Base-by-base conservation (phyloP, 2,113 vertebrate genomes). In the Manacus vitellinus region DNA sequence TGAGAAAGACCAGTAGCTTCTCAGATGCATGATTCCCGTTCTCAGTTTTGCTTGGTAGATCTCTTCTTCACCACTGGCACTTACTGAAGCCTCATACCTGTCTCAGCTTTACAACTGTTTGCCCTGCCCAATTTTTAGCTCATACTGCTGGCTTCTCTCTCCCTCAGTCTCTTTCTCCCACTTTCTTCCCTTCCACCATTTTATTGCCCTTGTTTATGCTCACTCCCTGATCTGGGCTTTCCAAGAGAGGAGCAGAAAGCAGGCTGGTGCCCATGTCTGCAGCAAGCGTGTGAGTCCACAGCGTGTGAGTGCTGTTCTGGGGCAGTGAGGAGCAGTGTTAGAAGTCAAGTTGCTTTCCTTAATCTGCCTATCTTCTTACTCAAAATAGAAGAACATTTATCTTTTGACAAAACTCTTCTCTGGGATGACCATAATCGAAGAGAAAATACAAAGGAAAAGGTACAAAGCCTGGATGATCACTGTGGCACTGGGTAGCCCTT, bases 301-400 rank as follows among this genome's bases (percentile, higher is more conserved):
- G 19, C 1, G 0, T 9, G 9, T 5, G 21, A 11, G 17, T 1
- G 1, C 66, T 54, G 28, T 21, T 44, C 71, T 31, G 31, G 44
- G 47, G 14, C 58, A 51, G 30, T 2, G 33, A 39, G 33, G n/a
- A 72, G 35, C 47, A 30, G 3, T 5, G 24, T 14, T 12, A 22
- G 22, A 65, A 76, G 47, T 51, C 16, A 66, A 25, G n/a, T 14
- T 75, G 14, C 61, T 41, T 63, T 89, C 56, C 56, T 75, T 39
- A 24, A 20, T 22, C 52, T 79, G n/a, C 54, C 22, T 49, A 9
- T 28, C 58, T 33, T 87, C 47, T 61, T 55, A n/a, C 8, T 61
- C 10, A 7, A 28, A 15, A 47, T 0, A 61, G 21, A 43, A 71
- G 12, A 88, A 20, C 12, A 22, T 15, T 23, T n/a, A 16, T 14